A percentile compares a stretch with the other conserved stretches of the same genome.
Evolutionary conservation across 2,797 vertebrate genomes (phyloP).

Genomic region (Oryzias dopingdopingensis): DNA sequence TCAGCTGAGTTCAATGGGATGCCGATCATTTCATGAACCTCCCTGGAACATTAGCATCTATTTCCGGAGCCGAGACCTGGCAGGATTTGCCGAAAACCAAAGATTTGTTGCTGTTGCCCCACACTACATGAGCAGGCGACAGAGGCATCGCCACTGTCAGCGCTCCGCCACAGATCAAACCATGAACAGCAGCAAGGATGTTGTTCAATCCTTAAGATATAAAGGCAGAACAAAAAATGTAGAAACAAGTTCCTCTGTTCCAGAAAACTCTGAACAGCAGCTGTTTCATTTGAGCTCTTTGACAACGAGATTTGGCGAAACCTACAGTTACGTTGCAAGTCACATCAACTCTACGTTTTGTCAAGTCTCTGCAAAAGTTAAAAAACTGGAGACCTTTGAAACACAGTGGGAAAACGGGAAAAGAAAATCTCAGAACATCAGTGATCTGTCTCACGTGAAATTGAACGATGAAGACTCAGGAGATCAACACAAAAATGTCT

Average conservation of each 20-base stretch:
- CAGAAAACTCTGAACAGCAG: conserved; percentile 39
- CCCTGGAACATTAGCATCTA: conserved; percentile 71
- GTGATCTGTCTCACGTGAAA: conserved; percentile 18
- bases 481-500: conserved; percentile 4
- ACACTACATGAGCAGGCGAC: conserved; percentile 33
- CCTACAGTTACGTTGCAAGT: conserved; percentile 69
- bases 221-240: conserved; percentile 24
- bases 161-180: conserved; percentile 23
- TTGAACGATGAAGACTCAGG: neutral
- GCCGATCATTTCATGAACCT: conserved; percentile 60
- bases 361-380: conserved; percentile 12
- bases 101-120: conserved; percentile 25
- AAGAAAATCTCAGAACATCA: conserved; percentile 24
- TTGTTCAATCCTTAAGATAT: conserved; percentile 1
- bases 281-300: conserved; percentile 75
- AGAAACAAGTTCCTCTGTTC: conserved; percentile 9
- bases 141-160: conserved; percentile 37
- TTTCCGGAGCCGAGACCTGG: conserved; percentile 55
- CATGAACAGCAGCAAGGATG: conserved; percentile 13
- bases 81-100: conserved; percentile 13
- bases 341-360: conserved; percentile 74
- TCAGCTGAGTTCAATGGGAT: conserved; percentile 39
- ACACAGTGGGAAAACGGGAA: conserved; percentile 21
- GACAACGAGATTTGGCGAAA: conserved; percentile 71
- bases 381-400: conserved; percentile 16